Evolutionary conservation across 2,113 vertebrate genomes (phyloP).

Genomic region (Pionites leucogaster): DNA sequence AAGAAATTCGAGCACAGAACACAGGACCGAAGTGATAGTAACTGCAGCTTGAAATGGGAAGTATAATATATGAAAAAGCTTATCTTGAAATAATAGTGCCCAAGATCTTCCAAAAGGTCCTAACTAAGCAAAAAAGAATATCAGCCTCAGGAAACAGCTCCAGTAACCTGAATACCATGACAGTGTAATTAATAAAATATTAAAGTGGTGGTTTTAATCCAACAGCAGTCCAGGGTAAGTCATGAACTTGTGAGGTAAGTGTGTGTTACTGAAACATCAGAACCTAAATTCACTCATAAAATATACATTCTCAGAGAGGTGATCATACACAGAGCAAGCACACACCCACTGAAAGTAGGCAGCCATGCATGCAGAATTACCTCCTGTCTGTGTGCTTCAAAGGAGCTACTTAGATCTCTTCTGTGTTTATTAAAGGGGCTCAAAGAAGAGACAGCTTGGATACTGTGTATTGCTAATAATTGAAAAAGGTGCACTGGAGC

Average conservation of each 20-base stretch:
- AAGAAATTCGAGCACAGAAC: neutral
- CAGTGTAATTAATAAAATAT: neutral
- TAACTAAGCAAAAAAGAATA: constrained; percentile 1
- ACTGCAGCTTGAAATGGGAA: neutral
- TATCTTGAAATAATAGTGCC: neutral
- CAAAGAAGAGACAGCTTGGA: constrained; percentile 21
- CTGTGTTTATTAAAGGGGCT: neutral
- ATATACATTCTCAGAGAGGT: neutral
- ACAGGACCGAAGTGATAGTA: neutral
- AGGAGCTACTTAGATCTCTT: neutral
- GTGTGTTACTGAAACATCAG: neutral
- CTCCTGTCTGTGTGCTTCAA: neutral
- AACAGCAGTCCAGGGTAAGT: neutral
- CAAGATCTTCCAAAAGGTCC: neutral
- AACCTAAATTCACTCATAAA: neutral
- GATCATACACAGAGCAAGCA: neutral
- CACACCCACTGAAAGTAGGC: neutral
- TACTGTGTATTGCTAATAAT: constrained; percentile 43
- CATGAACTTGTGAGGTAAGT: neutral
- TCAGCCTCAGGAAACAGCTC: neutral
- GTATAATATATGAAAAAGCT: neutral
- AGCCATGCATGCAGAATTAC: neutral
- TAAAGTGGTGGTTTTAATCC: neutral
- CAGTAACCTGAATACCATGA: neutral
- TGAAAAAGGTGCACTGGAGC: constrained; percentile 35